Percentiles rank a stretch among this genome's conserved stretches.
Conservation (phyloP, 1,140 invertebrate species). For the Microvelia longipes region DNA sequence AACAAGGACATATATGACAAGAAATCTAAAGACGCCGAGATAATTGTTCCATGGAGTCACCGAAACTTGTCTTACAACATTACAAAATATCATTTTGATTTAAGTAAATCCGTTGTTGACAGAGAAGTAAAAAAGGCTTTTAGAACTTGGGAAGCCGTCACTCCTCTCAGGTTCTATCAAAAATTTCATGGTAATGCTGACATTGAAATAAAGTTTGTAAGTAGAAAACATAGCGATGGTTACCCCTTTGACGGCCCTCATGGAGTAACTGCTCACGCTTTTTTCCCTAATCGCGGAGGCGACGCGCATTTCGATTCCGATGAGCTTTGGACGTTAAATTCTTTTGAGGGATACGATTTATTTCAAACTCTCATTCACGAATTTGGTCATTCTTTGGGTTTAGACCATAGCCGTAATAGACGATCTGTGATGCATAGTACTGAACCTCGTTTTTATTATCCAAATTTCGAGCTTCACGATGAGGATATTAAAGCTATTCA, state of each 20-base stretch:
- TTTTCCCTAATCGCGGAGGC: not conserved
- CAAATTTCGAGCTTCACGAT: constrained; percentile 63
- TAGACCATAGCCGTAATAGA: not conserved
- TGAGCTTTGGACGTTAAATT: not conserved
- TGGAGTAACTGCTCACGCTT: not conserved
- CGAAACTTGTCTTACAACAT: too few species aligned
- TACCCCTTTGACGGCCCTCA: not conserved
- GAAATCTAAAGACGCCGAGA: too few species aligned
- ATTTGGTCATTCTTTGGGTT: not conserved
- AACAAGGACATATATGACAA: too few species aligned
- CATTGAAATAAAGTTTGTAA: not conserved
- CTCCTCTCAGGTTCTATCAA: not conserved
- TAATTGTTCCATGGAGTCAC: too few species aligned
- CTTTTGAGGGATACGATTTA: not conserved
- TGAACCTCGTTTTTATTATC: constrained; percentile 50
- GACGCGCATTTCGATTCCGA: not conserved
- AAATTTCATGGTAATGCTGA: not conserved
- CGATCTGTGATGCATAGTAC: constrained; percentile 39
- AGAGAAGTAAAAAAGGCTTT: not conserved
- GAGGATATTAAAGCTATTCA: constrained; percentile 61
- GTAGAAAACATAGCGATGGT: not conserved
- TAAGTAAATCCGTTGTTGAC: not conserved
- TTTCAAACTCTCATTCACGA: not conserved
- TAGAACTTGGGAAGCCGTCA: not conserved
- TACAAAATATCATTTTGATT: too few species aligned